A percentile compares a stretch with the other conserved stretches of the same genome.
Conservation (phyloP, 2,888 invertebrate species). For the Sylvicola cinctus region DNA sequence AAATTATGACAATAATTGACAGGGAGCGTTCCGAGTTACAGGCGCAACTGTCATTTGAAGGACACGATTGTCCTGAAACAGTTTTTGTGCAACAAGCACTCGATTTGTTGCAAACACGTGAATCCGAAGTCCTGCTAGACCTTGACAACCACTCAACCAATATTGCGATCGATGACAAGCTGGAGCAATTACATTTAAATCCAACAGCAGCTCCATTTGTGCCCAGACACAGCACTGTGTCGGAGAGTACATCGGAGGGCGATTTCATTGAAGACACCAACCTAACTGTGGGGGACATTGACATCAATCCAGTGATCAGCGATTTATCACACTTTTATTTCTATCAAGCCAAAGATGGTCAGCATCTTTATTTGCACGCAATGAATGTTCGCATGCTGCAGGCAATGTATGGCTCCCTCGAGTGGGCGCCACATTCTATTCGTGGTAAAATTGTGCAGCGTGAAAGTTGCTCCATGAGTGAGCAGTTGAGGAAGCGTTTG, state of each 20-base stretch:
- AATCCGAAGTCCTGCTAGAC: constrained; percentile 12
- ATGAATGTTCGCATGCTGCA: constrained; percentile 79
- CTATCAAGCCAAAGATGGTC: constrained; percentile 64
- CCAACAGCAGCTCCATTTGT: constrained; percentile 1
- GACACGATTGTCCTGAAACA: constrained; percentile 59
- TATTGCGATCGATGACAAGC: neutral
- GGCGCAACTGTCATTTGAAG: constrained; percentile 35
- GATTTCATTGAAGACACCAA: constrained; percentile 4
- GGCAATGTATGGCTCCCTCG: constrained; percentile 63
- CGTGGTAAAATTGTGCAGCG: constrained; percentile 68
- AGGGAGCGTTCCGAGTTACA: constrained; percentile 50
- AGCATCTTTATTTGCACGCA: constrained; percentile 78
- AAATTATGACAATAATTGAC: constrained; percentile 49
- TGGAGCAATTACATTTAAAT: constrained; percentile 3
- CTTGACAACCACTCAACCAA: neutral
- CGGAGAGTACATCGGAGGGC: constrained; percentile 2
- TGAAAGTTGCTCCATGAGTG: constrained; percentile 67
- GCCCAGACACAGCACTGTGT: neutral
- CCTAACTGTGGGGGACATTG: constrained; percentile 6
- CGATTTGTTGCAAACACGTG: constrained; percentile 36
- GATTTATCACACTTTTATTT: constrained; percentile 16
- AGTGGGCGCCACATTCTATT: constrained; percentile 51
- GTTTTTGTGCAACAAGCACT: constrained; percentile 74
- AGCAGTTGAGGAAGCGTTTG: constrained; percentile 53
- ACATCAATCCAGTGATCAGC: constrained; percentile 1